These are phyloP conservation scores for Phortica magna DNA, from an alignment of 2,888 invertebrate genomes.

Conservation along the genomic window DNA sequence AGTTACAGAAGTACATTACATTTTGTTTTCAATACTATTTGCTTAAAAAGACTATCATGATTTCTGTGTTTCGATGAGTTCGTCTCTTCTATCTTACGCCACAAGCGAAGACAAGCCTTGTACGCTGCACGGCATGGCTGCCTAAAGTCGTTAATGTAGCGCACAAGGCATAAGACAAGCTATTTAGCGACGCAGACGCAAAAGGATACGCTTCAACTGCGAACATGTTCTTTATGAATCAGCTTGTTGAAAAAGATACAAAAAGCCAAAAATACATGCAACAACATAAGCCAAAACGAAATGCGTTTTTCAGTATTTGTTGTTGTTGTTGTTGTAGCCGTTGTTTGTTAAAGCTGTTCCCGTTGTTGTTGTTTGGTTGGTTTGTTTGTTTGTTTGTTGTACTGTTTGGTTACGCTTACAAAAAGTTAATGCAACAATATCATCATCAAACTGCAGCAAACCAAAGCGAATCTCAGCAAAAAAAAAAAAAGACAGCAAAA, in stretches of 20 bases:
- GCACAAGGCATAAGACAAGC: not conserved
- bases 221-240: conserved; percentile 19
- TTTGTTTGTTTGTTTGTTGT: not conserved
- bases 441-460: conserved; percentile 18
- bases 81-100: too few relatives aligned
- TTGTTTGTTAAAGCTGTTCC: not conserved
- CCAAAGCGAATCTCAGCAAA: not conserved
- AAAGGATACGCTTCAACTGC: not conserved
- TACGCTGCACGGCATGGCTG: not conserved
- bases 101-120: not conserved
- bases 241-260: not conserved
- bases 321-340: not conserved
- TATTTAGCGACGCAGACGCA: not conserved
- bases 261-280: not conserved
- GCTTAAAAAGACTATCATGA: too few relatives aligned
- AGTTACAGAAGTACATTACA: too few relatives aligned
- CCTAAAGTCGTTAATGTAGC: not conserved
- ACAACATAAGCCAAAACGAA: conserved; percentile 11
- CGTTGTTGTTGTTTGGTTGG: not conserved
- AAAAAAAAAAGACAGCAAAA: not conserved
- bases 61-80: too few relatives aligned
- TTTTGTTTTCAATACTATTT: too few relatives aligned
- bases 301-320: conserved; percentile 5
- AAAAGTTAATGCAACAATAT: conserved; percentile 22
- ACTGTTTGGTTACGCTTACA: conserved; percentile 3